Evolutionary conservation across 2,888 invertebrate species (phyloP).

Genomic region (Volucella inanis): DNA sequence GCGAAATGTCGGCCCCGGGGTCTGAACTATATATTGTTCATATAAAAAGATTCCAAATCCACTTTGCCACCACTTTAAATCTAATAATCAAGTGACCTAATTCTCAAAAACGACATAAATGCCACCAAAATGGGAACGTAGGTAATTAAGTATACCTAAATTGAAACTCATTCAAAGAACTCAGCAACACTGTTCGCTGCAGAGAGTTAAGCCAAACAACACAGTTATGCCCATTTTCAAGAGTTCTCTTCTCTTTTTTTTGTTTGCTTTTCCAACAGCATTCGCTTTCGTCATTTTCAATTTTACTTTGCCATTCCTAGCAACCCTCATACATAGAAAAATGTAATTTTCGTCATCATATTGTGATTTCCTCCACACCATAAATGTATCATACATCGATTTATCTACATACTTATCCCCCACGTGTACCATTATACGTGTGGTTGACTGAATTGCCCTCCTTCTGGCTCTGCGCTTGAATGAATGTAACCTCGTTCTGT

Average conservation of each 20-base stretch:
- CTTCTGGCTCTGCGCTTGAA: slow-evolving; percentile 61
- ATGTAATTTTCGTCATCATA: slow-evolving; percentile 57
- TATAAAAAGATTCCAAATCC: too few species aligned
- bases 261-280: slow-evolving; percentile 4
- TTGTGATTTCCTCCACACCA: slow-evolving; percentile 44
- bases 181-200: slow-evolving; percentile 47
- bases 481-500: slow-evolving; percentile 45
- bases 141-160: too few species aligned
- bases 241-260: slow-evolving; percentile 2
- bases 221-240: not conserved
- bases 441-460: slow-evolving; percentile 19
- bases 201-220: slow-evolving; percentile 1
- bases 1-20: too few species aligned
- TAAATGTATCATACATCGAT: slow-evolving; percentile 38
- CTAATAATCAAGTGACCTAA: not conserved
- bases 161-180: not conserved
- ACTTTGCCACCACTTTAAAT: too few species aligned
- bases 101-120: too few species aligned
- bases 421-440: slow-evolving; percentile 9
- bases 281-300: slow-evolving; percentile 35
- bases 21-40: too few species aligned
- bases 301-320: not conserved
- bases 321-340: not conserved
- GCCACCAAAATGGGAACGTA: too few species aligned
- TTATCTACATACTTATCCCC: not conserved